These are phyloP conservation scores for Leptinotarsa undecemlineata DNA, from an alignment of 1,140 invertebrate genomes.

Conservation along the genomic window DNA sequence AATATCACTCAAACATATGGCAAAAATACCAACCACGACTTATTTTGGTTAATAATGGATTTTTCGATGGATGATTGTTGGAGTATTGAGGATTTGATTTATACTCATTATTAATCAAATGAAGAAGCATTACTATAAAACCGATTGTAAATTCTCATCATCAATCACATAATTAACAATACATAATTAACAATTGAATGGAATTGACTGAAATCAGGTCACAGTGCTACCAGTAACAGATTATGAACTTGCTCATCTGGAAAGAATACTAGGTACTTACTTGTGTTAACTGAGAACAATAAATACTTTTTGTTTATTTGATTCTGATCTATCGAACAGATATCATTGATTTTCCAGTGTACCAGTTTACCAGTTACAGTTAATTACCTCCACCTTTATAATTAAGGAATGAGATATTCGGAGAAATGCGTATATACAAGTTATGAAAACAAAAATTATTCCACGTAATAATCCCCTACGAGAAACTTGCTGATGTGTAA, in stretches of 20 bases:
- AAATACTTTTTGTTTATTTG: not conserved
- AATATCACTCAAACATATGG: too few relatives aligned
- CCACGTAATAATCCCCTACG: not conserved
- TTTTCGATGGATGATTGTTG: too few relatives aligned
- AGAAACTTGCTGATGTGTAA: not conserved
- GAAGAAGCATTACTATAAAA: too few relatives aligned
- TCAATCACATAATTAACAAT: too few relatives aligned
- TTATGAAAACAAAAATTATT: conserved; percentile 1
- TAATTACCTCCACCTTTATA: not conserved
- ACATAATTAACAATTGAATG: too few relatives aligned
- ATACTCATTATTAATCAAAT: too few relatives aligned
- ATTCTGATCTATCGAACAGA: not conserved
- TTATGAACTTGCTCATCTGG: not conserved
- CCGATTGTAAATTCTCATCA: too few relatives aligned
- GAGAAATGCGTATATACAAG: not conserved
- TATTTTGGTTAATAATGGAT: too few relatives aligned
- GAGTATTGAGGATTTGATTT: too few relatives aligned
- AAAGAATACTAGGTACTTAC: not conserved
- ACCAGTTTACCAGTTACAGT: not conserved
- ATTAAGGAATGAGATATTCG: not conserved
- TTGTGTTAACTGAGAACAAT: not conserved
- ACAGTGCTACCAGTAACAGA: not conserved
- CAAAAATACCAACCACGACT: too few relatives aligned
- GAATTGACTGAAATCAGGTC: not conserved
- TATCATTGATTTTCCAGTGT: not conserved